phyloP scores from a whole-genome alignment of 2,113 vertebrate genomes.

The Phalacrocorax brasilianus region DNA sequence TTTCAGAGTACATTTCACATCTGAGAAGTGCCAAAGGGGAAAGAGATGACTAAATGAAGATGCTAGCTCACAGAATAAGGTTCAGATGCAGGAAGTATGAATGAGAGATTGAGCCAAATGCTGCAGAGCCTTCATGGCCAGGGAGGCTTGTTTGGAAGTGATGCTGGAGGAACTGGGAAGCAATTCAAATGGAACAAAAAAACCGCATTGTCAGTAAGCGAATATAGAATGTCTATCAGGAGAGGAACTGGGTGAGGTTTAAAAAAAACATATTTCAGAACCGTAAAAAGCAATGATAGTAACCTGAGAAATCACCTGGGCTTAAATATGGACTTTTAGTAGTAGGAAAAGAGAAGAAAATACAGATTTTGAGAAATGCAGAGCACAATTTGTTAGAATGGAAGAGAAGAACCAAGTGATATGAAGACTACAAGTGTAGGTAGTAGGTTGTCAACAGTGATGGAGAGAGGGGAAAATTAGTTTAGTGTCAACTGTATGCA shows the following conservation, averaged over 20 bases:
- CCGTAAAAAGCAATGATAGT: not conserved
- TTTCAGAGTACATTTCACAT: constrained; percentile 24
- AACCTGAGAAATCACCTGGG: not conserved
- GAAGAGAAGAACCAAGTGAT: not conserved
- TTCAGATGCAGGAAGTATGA: constrained; percentile 53
- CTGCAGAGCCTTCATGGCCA: not conserved
- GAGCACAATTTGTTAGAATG: not conserved
- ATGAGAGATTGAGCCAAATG: constrained; percentile 35
- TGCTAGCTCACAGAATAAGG: constrained; percentile 37
- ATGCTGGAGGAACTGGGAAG: constrained; percentile 38
- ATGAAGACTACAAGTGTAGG: not conserved
- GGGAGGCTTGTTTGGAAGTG: constrained; percentile 24
- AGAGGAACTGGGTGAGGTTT: not conserved
- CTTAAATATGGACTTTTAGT: not conserved
- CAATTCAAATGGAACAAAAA: constrained; percentile 39
- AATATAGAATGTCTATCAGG: not conserved
- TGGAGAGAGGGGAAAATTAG: not conserved
- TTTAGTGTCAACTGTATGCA: not conserved
- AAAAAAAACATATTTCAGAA: not conserved
- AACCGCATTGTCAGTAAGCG: constrained; percentile 37
- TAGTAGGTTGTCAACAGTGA: not conserved
- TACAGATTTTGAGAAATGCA: not conserved
- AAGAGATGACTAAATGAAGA: not conserved
- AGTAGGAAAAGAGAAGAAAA: not conserved
- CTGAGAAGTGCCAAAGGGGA: not conserved